A percentile compares a stretch with the other conserved stretches of the same genome.
phyloP scores from a whole-genome alignment of 2,888 invertebrate species.

The Ferdinandea cuprea region DNA sequence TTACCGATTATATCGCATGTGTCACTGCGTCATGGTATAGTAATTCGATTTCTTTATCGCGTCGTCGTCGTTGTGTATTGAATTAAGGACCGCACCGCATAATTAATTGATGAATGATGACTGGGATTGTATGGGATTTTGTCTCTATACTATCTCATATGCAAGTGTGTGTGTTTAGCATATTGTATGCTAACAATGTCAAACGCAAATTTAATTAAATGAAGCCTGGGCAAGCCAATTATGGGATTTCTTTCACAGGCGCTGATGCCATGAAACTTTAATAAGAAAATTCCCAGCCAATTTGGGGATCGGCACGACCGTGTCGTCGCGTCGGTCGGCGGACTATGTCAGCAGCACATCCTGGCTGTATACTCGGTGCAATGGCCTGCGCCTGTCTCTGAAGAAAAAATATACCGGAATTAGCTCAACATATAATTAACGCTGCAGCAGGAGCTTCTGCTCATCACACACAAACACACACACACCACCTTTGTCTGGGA shows the following conservation, averaged over 20 bases:
- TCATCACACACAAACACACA: constrained; percentile 2
- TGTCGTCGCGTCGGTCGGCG: no score
- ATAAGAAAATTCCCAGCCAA: constrained; percentile 68
- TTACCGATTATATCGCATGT: constrained; percentile 40
- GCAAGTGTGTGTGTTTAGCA: constrained; percentile 10
- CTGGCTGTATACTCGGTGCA: constrained; percentile 45
- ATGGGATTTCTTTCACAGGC: constrained; percentile 31
- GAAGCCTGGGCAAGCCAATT: constrained; percentile 55
- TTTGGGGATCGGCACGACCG: constrained; percentile 46
- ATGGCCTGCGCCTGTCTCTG: constrained; percentile 40
- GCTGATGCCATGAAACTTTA: constrained; percentile 54
- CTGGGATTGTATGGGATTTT: constrained; percentile 37
- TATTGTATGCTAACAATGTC: constrained; percentile 43
- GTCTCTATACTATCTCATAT: background rate
- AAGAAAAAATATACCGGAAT: constrained; percentile 22
- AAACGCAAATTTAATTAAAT: constrained; percentile 64
- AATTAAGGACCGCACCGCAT: constrained; percentile 63
- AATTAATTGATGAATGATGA: constrained; percentile 71
- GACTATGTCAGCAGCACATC: constrained; percentile 60
- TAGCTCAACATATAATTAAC: constrained; percentile 66
- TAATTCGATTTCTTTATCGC: constrained; percentile 50
- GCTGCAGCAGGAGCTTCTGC: constrained; percentile 54
- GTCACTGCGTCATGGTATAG: constrained; percentile 39
- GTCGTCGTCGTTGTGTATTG: constrained; percentile 16
- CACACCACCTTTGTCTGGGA: constrained; percentile 48